Conservation (phyloP, 2,888 invertebrate genomes). For the Anarsia innoxiella region DNA sequence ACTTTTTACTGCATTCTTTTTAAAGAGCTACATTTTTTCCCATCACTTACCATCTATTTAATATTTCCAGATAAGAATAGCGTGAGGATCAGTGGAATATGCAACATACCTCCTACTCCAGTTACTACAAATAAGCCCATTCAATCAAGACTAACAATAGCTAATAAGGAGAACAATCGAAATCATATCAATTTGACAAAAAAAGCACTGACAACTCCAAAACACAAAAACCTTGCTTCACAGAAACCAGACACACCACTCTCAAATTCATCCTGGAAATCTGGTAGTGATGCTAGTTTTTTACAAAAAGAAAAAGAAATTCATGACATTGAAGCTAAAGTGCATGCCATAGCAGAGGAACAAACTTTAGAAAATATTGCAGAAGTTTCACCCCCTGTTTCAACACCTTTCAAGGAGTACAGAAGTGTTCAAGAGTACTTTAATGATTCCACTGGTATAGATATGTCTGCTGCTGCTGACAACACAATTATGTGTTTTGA, state of each 20-base stretch:
- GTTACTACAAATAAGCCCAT: constrained; percentile 26
- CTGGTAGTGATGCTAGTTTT: constrained; percentile 56
- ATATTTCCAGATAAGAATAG: constrained; percentile 28
- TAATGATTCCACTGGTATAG: constrained; percentile 40
- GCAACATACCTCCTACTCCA: constrained; percentile 51
- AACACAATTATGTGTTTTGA: constrained; percentile 57
- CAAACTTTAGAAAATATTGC: constrained; percentile 40
- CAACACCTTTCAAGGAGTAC: constrained; percentile 58
- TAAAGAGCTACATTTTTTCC: too few species aligned
- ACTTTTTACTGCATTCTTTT: too few species aligned
- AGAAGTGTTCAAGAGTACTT: constrained; percentile 49
- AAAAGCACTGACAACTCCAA: constrained; percentile 9
- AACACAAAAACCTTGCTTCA: constrained; percentile 7
- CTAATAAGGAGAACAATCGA: constrained; percentile 46
- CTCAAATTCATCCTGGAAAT: constrained; percentile 50
- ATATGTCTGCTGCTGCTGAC: constrained; percentile 35
- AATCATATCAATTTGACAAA: neutral
- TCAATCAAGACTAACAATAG: constrained; percentile 28
- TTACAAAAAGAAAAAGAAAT: constrained; percentile 55
- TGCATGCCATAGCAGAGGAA: constrained; percentile 30
- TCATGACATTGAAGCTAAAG: constrained; percentile 40
- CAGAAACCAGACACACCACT: constrained; percentile 34
- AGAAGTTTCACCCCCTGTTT: constrained; percentile 46
- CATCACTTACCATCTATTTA: too few species aligned
- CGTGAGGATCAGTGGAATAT: constrained; percentile 55